Base-by-base conservation (phyloP, 2,113 vertebrate genomes). In the Nibea coibor region DNA sequence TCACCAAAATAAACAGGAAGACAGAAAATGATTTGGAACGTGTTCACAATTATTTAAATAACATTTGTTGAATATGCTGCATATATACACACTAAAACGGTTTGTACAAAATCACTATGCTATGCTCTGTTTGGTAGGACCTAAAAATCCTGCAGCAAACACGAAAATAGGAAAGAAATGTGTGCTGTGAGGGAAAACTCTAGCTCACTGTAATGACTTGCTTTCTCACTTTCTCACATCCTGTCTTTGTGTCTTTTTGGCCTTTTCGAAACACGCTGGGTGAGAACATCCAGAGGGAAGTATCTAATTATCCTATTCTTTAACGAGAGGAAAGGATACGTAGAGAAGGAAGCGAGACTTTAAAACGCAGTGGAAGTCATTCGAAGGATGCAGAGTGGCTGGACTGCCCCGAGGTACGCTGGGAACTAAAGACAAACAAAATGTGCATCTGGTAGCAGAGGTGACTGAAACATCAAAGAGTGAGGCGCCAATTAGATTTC, bases 41-140 rank as follows among this genome's bases (percentile, higher is more conserved):
- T 39, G 14, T 76, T 75, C 48, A 28, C 71, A 84, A 80, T 42
- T 76, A n/a, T 79, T 92, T 92, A 91, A 93, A 93, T 91, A 89
- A 89, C 58, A 80, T 86, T 75, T 79, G 71, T 69, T 81, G 59
- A 80, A 87, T 69, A 48, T 22, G 82, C 43, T 62, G 81, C 45
- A 67, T 88, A 85, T 45, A 45, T 45, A 67, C 82, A 90, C 82
- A 90, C 31, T 35, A 59, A 64, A 66, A 54, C 35, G n/a, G 57
- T 80, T 50, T 72, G 42, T 68, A 87, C 17, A 82, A 56, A 76
- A 57, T 28, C 12, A 10, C 24, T 58, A 16, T 1, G 14, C 35
- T 72, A 15, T 1, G 15, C 35, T 72, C 3, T 48, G 10, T 76
- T 50, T 69, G 51, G 47, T 42, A 20, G 56, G 31, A 78, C 59